Percentiles rank a stretch among this genome's conserved stretches.
These are phyloP conservation scores for Lacerta viridis DNA, from an alignment of 2,797 vertebrate species.

Conservation along the genomic window DNA sequence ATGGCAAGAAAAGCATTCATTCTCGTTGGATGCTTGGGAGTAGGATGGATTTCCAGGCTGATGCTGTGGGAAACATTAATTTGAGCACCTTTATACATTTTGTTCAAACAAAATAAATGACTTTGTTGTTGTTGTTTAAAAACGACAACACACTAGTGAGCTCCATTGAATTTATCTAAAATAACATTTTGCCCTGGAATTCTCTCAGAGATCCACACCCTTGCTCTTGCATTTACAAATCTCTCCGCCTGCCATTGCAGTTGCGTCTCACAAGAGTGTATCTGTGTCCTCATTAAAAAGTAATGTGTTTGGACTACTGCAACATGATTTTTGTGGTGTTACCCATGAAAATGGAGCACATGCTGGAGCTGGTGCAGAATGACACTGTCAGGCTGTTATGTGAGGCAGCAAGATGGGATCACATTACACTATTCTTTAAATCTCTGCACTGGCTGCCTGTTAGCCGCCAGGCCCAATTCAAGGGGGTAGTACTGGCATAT, in stretches of 20 bases:
- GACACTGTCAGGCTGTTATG: too few species aligned
- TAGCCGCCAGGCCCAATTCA: too few species aligned
- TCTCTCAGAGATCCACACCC: neutral
- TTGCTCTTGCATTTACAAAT: neutral
- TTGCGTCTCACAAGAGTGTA: neutral
- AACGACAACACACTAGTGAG: too few species aligned
- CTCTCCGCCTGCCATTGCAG: neutral
- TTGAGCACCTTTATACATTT: constrained; percentile 74
- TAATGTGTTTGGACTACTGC: neutral
- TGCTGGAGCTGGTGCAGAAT: too few species aligned
- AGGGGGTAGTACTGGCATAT: too few species aligned
- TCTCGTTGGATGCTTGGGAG: constrained; percentile 9
- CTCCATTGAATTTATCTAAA: neutral
- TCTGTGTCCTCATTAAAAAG: neutral
- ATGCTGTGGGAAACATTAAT: constrained; percentile 32
- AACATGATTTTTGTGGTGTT: too few species aligned
- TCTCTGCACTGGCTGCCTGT: too few species aligned
- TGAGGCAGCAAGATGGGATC: too few species aligned
- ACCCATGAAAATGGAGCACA: too few species aligned
- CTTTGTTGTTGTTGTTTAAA: neutral
- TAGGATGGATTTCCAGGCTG: constrained; percentile 53
- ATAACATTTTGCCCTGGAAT: neutral
- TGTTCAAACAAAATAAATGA: constrained; percentile 73
- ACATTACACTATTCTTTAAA: too few species aligned
- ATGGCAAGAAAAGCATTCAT: constrained; percentile 14